These are phyloP conservation scores for Sciurus niger DNA, from an alignment of 2,113 vertebrate genomes.

Conservation along the genomic window DNA sequence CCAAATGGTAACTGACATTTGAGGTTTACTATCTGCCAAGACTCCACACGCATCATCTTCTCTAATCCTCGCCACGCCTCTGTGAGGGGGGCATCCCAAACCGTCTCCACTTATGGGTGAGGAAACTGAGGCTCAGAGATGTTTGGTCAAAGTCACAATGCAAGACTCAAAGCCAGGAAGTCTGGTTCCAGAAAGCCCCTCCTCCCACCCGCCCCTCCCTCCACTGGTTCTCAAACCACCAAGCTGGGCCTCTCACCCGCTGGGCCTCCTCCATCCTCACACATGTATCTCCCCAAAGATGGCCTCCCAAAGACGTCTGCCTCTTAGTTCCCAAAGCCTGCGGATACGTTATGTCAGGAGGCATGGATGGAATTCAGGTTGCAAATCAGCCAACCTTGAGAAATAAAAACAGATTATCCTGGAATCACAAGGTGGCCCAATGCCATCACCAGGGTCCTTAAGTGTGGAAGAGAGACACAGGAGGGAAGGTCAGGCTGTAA, in stretches of 20 bases:
- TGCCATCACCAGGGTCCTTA: not conserved
- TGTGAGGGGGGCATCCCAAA: not conserved
- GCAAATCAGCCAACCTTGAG: not conserved
- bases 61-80: not conserved
- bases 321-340: not conserved
- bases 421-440: not conserved
- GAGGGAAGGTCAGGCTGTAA: not conserved
- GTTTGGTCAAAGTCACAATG: not conserved
- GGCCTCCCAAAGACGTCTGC: not conserved
- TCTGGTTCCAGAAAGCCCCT: not conserved
- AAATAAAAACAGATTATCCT: not conserved
- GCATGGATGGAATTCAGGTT: not conserved
- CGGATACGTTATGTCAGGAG: not conserved
- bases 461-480: not conserved
- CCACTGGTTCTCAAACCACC: not conserved
- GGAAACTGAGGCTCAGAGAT: constrained; percentile 31
- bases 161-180: not conserved
- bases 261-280: too few species aligned
- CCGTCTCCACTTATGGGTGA: not conserved
- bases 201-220: not conserved
- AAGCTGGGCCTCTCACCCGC: not conserved
- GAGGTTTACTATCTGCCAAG: constrained; percentile 73
- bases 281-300: not conserved
- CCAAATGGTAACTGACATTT: constrained; percentile 84
- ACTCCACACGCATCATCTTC: not conserved